Conservation (phyloP, 2,888 invertebrate species). For the Athalia circularis region DNA sequence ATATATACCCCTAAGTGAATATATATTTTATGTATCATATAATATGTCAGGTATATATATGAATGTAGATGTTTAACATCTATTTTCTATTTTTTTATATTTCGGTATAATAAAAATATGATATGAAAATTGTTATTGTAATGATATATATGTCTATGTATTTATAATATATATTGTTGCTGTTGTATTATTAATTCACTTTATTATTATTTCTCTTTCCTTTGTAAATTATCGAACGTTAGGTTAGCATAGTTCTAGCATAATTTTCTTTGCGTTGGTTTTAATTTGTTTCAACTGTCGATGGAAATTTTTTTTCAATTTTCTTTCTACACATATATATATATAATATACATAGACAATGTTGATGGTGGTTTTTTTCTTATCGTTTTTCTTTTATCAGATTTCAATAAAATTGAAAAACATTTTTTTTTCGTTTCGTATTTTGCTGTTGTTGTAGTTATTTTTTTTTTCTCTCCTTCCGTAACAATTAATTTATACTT, state of each 20-base stretch:
- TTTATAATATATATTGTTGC: not conserved
- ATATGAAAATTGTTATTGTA: not conserved
- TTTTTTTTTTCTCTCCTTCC: slow-evolving; percentile 47
- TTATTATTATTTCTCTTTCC: not conserved
- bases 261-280: no score
- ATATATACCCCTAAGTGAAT: no score
- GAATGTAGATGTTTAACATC: no score
- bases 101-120: no score
- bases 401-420: not conserved
- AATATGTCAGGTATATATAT: no score
- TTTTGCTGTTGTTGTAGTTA: not conserved
- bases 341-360: slow-evolving; percentile 12
- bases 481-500: slow-evolving; percentile 73
- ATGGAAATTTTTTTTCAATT: not conserved
- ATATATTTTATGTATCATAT: no score
- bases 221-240: not conserved
- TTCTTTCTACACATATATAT: slow-evolving; percentile 12
- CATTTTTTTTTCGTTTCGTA: slow-evolving; percentile 10
- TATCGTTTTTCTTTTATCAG: not conserved
- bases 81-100: no score
- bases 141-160: not conserved
- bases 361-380: not conserved
- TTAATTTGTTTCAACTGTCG: no score
- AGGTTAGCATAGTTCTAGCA: no score
- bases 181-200: not conserved